Evolutionary conservation across 2,113 vertebrate species (phyloP).

Genomic region (Albula glossodonta): DNA sequence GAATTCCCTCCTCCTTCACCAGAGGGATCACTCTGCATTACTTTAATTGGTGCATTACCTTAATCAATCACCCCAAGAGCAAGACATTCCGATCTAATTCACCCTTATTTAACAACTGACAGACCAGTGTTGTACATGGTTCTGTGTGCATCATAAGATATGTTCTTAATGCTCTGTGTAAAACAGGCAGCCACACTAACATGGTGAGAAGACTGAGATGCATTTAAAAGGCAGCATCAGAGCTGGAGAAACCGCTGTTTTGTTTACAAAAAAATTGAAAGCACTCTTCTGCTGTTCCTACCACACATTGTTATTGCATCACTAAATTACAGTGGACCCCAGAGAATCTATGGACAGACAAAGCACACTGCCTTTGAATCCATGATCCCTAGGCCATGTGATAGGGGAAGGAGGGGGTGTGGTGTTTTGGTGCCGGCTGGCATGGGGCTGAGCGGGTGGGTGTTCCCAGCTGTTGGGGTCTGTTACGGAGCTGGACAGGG

Average conservation of each 20-base stretch:
- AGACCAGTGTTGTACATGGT: neutral
- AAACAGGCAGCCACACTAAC: neutral
- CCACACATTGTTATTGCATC: neutral
- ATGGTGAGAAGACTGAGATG: neutral
- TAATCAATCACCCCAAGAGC: neutral
- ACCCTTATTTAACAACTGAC: neutral
- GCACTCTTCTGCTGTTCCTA: neutral
- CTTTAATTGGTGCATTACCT: neutral
- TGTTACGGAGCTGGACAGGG: neutral
- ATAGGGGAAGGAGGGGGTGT: neutral
- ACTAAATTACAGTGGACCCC: neutral
- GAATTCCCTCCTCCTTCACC: neutral
- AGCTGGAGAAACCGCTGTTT: neutral
- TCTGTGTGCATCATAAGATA: neutral
- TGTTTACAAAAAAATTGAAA: neutral
- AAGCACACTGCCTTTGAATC: neutral
- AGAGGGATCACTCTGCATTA: neutral
- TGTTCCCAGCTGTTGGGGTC: neutral
- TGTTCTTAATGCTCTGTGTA: neutral
- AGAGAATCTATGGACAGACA: neutral
- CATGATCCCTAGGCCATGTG: neutral
- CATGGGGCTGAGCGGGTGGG: neutral
- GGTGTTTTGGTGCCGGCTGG: neutral
- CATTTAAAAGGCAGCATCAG: neutral
- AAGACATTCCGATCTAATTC: neutral